Evolutionary conservation across 1,140 invertebrate species (phyloP).

Genomic region (Archegozetes longisetosus): DNA sequence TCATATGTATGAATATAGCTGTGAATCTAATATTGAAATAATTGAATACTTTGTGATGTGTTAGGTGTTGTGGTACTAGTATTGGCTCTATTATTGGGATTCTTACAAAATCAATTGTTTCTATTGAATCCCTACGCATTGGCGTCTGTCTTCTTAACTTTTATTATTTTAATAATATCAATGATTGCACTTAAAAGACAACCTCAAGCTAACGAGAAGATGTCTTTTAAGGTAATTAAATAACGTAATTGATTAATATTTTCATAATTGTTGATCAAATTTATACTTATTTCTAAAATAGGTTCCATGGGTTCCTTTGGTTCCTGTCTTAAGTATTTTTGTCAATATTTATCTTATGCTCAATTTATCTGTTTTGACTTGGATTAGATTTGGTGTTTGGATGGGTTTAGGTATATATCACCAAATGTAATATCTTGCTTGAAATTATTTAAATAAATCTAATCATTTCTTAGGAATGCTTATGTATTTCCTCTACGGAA

Average conservation of each 20-base stretch:
- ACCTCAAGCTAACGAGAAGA: not conserved
- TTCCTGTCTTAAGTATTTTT: constrained; percentile 64
- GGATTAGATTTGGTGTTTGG: constrained; percentile 69
- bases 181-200: constrained; percentile 4
- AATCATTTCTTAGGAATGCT: constrained; percentile 21
- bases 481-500: constrained; percentile 13
- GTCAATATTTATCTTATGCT: constrained; percentile 76
- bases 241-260: not conserved
- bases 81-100: not conserved
- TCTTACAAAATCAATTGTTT: not conserved
- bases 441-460: not conserved
- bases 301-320: constrained; percentile 67
- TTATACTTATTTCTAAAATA: constrained; percentile 26
- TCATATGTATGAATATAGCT: not conserved
- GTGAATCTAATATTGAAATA: not conserved
- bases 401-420: constrained; percentile 38
- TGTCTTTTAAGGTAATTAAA: constrained; percentile 8
- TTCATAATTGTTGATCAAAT: constrained; percentile 14
- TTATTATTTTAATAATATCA: constrained; percentile 13
- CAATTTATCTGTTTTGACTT: constrained; percentile 59
- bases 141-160: not conserved
- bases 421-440: too few species aligned
- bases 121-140: not conserved
- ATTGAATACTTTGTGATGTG: not conserved
- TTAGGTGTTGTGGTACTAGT: not conserved